Conservation (phyloP, 2,888 invertebrate genomes). For the Strigamia crassipes region DNA sequence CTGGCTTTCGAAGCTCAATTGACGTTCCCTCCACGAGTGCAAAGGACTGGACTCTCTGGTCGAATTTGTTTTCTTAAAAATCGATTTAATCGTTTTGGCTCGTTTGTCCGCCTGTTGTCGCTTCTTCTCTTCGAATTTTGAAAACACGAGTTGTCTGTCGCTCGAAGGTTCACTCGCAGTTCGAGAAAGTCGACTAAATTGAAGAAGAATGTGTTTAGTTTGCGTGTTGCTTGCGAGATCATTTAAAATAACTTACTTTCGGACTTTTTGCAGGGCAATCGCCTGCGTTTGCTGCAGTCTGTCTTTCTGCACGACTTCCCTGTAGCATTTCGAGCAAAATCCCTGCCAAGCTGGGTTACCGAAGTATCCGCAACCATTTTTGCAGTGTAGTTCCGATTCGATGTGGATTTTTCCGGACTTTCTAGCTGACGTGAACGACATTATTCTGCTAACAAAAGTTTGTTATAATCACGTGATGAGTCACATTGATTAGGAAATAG, state of each 20-base stretch:
- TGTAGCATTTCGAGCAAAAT: conserved; percentile 95
- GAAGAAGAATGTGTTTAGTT: background rate
- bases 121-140: conserved; percentile 85
- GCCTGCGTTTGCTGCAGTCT: background rate
- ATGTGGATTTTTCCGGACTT: conserved; percentile 50
- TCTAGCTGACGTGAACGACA: conserved; percentile 13
- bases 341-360: conserved; percentile 98
- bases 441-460: background rate
- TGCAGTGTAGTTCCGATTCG: conserved; percentile 81
- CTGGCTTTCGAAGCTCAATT: conserved; percentile 58
- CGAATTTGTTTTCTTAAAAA: conserved; percentile 69
- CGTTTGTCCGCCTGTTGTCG: conserved; percentile 78
- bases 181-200: conserved; percentile 22
- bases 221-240: background rate
- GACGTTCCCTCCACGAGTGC: conserved; percentile 48
- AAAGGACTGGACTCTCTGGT: conserved; percentile 53
- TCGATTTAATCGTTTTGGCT: conserved; percentile 74
- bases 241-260: background rate
- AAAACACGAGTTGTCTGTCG: conserved; percentile 64
- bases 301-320: conserved; percentile 65
- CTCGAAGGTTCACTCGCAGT: conserved; percentile 48
- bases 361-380: conserved; percentile 93
- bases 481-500: no score
- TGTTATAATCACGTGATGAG: no score
- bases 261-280: background rate